Evolutionary conservation across 2,888 invertebrate species (phyloP).

Genomic region (Temnothorax ravouxi): DNA sequence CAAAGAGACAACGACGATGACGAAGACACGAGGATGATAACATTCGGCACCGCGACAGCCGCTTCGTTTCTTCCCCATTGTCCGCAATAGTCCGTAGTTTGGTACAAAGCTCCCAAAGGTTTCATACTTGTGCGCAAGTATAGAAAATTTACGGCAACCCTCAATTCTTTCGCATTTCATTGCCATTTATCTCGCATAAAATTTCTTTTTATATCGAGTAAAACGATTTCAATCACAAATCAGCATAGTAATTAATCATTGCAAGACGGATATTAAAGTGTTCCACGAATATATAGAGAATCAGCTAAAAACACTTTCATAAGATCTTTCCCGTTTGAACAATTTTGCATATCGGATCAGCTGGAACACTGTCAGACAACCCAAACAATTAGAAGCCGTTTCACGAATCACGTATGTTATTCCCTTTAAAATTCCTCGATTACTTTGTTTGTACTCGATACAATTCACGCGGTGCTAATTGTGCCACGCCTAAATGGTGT

Average conservation of each 20-base stretch:
- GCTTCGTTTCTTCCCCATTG: slow-evolving; percentile 48
- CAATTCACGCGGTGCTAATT: slow-evolving; percentile 68
- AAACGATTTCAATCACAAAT: slow-evolving; percentile 1
- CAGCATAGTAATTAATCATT: not conserved
- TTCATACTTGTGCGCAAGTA: slow-evolving; percentile 61
- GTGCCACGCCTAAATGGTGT: slow-evolving; percentile 75
- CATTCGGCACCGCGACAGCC: slow-evolving; percentile 29
- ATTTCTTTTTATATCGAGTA: not conserved
- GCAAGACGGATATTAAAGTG: not conserved
- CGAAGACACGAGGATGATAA: slow-evolving; percentile 39
- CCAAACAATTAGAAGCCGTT: not conserved
- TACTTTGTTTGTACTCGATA: slow-evolving; percentile 57
- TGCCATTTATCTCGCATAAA: not conserved
- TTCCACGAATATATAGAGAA: not conserved
- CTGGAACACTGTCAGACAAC: not conserved
- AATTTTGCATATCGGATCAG: not conserved
- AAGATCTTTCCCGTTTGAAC: not conserved
- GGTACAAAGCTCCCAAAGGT: slow-evolving; percentile 78
- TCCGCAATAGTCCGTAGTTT: slow-evolving; percentile 78
- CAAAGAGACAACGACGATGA: slow-evolving; percentile 37
- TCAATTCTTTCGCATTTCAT: slow-evolving; percentile 1
- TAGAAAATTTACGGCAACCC: not conserved
- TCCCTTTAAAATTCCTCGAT: slow-evolving; percentile 52
- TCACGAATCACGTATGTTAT: not conserved
- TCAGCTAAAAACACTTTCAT: not conserved